Evolutionary conservation across 2,113 vertebrate genomes (phyloP).

Genomic region (Gallinago undulata): DNA sequence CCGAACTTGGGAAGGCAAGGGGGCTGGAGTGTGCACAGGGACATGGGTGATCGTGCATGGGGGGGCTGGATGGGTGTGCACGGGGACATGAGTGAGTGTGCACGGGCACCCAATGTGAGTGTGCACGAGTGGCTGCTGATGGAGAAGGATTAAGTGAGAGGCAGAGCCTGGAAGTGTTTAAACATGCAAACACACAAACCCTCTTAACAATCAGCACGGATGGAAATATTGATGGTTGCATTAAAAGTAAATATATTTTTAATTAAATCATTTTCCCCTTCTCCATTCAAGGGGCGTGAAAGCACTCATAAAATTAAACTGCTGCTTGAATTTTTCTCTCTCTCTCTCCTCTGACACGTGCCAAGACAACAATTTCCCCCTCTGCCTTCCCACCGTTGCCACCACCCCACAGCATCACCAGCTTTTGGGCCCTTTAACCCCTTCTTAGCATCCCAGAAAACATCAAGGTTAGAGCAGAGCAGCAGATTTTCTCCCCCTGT

Average conservation of each 20-base stretch:
- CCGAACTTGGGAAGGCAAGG: background rate
- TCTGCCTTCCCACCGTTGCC: too few species aligned
- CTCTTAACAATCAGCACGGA: constrained; percentile 44
- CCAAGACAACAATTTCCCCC: background rate
- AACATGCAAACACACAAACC: constrained; percentile 23
- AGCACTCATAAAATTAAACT: constrained; percentile 47
- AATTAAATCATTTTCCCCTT: constrained; percentile 66
- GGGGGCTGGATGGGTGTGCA: background rate
- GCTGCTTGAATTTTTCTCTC: background rate
- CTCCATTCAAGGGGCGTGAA: constrained; percentile 42
- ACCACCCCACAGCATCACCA: too few species aligned
- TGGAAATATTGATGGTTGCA: constrained; percentile 63
- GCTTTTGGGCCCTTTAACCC: background rate
- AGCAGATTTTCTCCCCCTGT: background rate
- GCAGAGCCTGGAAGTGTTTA: background rate
- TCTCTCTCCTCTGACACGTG: background rate
- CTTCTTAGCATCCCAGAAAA: background rate
- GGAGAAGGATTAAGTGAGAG: background rate
- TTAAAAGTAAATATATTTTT: constrained; percentile 69
- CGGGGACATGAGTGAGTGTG: rapidly evolving
- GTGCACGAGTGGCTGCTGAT: background rate
- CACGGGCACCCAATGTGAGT: rapidly evolving
- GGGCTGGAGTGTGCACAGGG: background rate
- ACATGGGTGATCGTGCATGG: too few species aligned
- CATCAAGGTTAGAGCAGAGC: background rate